Conservation (phyloP, 2,888 invertebrate species). For the Agonopterix heracliana region DNA sequence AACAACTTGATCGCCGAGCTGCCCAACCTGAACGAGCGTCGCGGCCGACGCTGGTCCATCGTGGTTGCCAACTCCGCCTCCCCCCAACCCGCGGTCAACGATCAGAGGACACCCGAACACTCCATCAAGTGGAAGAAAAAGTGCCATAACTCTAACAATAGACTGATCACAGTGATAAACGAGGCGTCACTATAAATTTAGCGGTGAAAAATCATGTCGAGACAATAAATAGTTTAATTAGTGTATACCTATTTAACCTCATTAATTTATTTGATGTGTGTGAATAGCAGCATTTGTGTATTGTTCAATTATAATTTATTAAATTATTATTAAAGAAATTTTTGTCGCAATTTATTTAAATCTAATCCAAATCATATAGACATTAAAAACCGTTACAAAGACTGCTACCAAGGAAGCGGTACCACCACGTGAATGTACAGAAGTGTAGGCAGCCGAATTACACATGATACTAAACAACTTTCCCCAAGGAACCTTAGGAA, state of each 20-base stretch:
- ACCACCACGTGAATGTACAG: too few species aligned
- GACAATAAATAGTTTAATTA: slow-evolving; percentile 63
- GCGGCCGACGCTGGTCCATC: slow-evolving; percentile 83
- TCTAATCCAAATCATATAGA: too few species aligned
- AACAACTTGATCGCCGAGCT: slow-evolving; percentile 88
- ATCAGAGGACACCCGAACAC: slow-evolving; percentile 52
- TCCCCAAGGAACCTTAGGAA: too few species aligned
- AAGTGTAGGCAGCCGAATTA: too few species aligned
- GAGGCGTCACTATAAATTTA: slow-evolving; percentile 78
- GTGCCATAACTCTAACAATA: slow-evolving; percentile 75
- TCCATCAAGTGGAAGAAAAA: slow-evolving; percentile 67
- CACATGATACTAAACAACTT: too few species aligned
- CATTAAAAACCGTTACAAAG: too few species aligned
- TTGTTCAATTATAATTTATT: slow-evolving; percentile 65
- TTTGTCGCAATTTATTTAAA: too few species aligned
- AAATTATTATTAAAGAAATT: slow-evolving; percentile 49
- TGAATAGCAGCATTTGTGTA: slow-evolving; percentile 68
- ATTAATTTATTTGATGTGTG: slow-evolving; percentile 75
- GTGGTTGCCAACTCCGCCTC: slow-evolving; percentile 66
- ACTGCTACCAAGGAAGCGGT: too few species aligned
- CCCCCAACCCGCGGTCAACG: slow-evolving; percentile 31
- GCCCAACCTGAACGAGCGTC: slow-evolving; percentile 83
- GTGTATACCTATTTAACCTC: slow-evolving; percentile 71
- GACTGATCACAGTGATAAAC: slow-evolving; percentile 86
- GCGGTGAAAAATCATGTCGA: slow-evolving; percentile 46